Evolutionary conservation across 2,797 vertebrate species (phyloP), one percentile per base, ranked within the genome.

Genomic region (Sebastes steindachneri): DNA sequence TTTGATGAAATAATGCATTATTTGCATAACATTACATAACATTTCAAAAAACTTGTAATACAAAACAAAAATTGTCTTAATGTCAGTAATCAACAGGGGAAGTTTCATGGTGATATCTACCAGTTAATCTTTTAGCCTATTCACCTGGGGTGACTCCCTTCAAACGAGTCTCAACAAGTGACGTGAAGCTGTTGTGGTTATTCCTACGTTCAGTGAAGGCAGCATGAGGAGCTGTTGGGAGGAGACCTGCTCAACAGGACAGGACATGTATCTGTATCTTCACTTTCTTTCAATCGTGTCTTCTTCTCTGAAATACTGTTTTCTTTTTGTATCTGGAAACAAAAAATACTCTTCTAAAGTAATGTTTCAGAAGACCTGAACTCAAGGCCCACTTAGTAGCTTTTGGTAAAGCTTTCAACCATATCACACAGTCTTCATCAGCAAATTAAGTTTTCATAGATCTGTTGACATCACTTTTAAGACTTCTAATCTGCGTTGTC

Each of bases 191-290:
- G 1, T 28, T 14, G 0, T 0, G 1, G 8, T 73, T 60, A 4
- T 64, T 76, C 79, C 75, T 4, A 78, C 17, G 4, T 9, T 5
- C 64, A 15, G 25, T 81, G 79, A 90, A 90, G 21, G 82, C 83
- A 88, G 41, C 88, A 62, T 0, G 71, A 77, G 26, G n/a, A 17
- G 48, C n/a, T 65, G 62, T 1, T 25, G 71, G 73, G 75, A 86
- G 80, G 80, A 77, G 83, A 74, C 41, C 64, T 17, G 33, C 33
- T 59, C 7, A 84, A 87, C 79, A 80, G 68, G 79, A 81, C n/a
- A 1, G 45, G 51, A 74, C 83, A 72, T 8, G 68, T 15, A 41
- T 15, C 31, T 58, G 59, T 23, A 45, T 51, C 26, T 28, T 41
- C 17, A 6, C 3, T 9, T 23, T 70, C 53, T 26, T 4, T 15